Conservation (phyloP, 2,797 vertebrate genomes). For the Nasua narica region DNA sequence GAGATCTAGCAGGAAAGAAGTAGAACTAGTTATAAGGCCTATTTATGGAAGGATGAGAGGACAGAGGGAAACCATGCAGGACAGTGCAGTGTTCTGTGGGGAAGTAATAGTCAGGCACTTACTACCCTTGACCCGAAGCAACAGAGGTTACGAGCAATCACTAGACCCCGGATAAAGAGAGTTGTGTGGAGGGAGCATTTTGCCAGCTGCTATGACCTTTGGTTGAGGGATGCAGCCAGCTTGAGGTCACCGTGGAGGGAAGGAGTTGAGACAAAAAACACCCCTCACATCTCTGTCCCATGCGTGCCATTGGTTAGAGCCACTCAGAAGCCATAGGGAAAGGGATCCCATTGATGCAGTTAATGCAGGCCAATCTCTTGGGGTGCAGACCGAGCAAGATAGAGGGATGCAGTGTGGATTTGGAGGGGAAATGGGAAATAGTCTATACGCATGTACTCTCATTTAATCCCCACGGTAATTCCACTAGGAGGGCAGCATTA, state of each 20-base stretch:
- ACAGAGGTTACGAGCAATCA: background rate
- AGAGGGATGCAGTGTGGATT: background rate
- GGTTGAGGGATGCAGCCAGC: background rate
- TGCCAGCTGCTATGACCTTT: background rate
- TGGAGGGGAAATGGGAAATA: background rate
- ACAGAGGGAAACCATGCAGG: background rate
- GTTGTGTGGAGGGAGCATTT: background rate
- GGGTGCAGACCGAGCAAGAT: background rate
- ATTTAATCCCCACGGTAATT: background rate
- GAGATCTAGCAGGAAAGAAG: background rate
- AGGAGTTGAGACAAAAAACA: background rate
- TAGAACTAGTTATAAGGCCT: background rate
- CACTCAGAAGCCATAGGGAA: background rate
- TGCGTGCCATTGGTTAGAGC: background rate
- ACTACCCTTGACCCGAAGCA: background rate
- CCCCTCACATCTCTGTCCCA: background rate
- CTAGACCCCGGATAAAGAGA: background rate
- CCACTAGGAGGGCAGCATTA: background rate
- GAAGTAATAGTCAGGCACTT: background rate
- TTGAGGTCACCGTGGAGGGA: background rate
- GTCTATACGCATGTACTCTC: background rate
- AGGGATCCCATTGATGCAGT: background rate
- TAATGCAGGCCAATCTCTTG: background rate
- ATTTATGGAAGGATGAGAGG: background rate
- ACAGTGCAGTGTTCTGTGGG: background rate